Percentiles rank a stretch among this genome's conserved stretches.
Conservation (phyloP, 2,113 vertebrate species). For the Lynx canadensis region DNA sequence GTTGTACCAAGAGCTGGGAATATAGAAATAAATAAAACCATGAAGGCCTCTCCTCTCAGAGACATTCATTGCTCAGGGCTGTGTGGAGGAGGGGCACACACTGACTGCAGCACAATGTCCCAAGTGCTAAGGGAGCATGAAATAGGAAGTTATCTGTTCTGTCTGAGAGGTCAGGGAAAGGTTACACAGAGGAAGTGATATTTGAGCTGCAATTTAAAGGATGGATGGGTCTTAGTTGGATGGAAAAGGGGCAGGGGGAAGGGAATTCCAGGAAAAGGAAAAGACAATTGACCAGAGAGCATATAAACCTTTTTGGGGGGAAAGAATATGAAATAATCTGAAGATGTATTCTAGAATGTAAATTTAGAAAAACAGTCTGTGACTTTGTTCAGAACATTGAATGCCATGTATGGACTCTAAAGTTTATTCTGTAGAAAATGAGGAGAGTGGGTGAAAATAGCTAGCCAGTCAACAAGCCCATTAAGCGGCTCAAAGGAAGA, state of each 20-base stretch:
- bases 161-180: slow-evolving; percentile 58
- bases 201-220: slow-evolving; percentile 70
- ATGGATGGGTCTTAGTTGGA: slow-evolving; percentile 43
- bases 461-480: background rate
- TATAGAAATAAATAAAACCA: background rate
- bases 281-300: background rate
- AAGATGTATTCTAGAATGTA: background rate
- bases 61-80: too few relatives aligned
- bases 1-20: too few relatives aligned
- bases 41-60: background rate
- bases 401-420: background rate
- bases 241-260: background rate
- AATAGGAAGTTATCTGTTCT: slow-evolving; percentile 24
- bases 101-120: background rate
- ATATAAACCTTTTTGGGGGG: background rate
- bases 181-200: slow-evolving; percentile 56
- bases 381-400: background rate
- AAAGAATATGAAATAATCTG: background rate
- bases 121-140: background rate
- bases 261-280: background rate
- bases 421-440: background rate
- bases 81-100: background rate
- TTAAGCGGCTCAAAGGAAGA: background rate
- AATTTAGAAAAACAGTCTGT: background rate
- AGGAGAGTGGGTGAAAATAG: background rate